A percentile compares a stretch with the other conserved stretches of the same genome.
Conservation (phyloP, 2,113 vertebrate genomes). For the Serranochromis macrocephalus region DNA sequence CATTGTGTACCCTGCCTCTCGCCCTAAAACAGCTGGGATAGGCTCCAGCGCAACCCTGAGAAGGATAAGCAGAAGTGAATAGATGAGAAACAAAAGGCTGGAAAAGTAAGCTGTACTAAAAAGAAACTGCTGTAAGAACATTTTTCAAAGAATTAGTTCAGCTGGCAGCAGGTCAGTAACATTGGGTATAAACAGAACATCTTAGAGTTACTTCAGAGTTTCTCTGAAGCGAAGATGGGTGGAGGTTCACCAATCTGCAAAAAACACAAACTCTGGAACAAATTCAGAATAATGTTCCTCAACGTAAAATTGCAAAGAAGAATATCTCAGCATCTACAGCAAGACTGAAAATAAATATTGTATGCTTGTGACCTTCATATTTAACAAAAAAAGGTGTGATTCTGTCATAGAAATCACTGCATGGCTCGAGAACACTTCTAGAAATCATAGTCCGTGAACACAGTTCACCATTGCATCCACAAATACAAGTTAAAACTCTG, state of each 20-base stretch:
- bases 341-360: neutral
- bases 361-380: neutral
- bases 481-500: neutral
- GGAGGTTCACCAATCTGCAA: neutral
- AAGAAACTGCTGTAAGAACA: neutral
- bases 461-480: neutral
- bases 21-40: neutral
- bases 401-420: neutral
- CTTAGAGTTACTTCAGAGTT: neutral
- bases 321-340: neutral
- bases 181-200: neutral
- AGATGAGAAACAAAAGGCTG: neutral
- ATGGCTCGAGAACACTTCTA: neutral
- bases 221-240: neutral
- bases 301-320: neutral
- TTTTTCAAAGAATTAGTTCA: neutral
- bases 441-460: neutral
- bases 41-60: neutral
- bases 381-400: neutral
- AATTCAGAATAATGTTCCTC: neutral
- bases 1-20: neutral
- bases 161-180: neutral
- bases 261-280: neutral
- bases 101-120: neutral
- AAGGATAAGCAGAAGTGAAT: neutral